Evolutionary conservation across 1,140 invertebrate species (phyloP), one percentile per base, ranked within the genome.

Genomic region (Leptopilina boulardi): DNA sequence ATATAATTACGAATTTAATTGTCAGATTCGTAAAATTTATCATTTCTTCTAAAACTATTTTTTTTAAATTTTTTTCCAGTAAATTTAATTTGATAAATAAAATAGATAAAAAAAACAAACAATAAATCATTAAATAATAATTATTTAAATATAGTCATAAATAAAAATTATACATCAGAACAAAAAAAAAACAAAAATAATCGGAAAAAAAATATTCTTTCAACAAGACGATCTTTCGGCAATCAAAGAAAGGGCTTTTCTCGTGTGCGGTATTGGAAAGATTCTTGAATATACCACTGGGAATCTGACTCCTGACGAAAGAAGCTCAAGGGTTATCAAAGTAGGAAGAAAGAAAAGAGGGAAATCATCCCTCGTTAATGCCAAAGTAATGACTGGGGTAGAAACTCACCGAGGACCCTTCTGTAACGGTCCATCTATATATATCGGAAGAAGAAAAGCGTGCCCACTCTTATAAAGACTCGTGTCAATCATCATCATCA

Each of bases 331-430:
- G 71, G 23, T 70, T 30, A 47, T 70, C 21, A 13, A 76, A 11
- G 18, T 59, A 51, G 59, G 21, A 54, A 34, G 15, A 78, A 72
- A 77, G 81, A 82, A 82, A 73, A 75, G 80, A 81, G 74, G 78
- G 78, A 83, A 89, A 88, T 87, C 86, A 84, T 86, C 87, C 86
- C 87, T 84, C 84, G 87, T 87, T 89, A 89, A 89, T 89, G 85
- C 86, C 85, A 75, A 87, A 88, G 85, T 89, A 89, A 89, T 89
- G 88, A 88, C 85, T 86, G 83, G 88, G 88, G 87, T 88, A 86
- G 87, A 80, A 85, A 86, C 84, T 82, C 84, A 88, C n/a, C 82
- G 83, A 89, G 87, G 78, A 84, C 86, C 84, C 87, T 89, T 84
- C 79, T n/a, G n/a, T n/a, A 59, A 84, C 70, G 77, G 47, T 75